Evolutionary conservation across 2,888 invertebrate species (phyloP), one percentile per base, ranked within the genome.

Genomic region (Drosophila anomelani): DNA sequence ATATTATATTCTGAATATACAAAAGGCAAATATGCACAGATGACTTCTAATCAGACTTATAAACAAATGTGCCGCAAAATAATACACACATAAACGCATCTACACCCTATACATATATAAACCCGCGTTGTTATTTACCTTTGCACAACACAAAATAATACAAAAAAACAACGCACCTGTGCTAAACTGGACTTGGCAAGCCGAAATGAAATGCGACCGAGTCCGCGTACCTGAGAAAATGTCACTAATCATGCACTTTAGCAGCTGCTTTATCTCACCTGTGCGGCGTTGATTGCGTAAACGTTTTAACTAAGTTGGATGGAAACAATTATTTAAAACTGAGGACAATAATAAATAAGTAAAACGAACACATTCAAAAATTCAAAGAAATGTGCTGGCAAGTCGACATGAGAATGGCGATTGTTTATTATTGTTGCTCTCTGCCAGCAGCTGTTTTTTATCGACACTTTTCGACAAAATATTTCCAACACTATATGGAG

Each of bases 41-140:
- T 88, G 81, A 88, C 81, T 67, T 63, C 53, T 77, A 81, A 80
- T 70, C 70, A 78, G 70, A 63, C 44, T 67, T 79, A 75, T 81
- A 68, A 75, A 69, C 82, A 68, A 66, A 53, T 10, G 20, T 51
- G 54, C 54, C 55, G 47, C 63, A 29, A 58, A 61, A 32, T 44
- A 55, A 15, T 10, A 10, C 23, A 53, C 36, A 15, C 23, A 46
- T 13, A 43, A 43, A 20, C 20, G 20, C 51, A 34, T 15, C 13
- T 34, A 20, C 34, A 51, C 34, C 29, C 6, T 1, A 23, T 15
- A 34, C 3, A 4, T 53, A 38, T 29, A 41, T 38, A n/a, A 38
- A 20, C 44, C 51, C 23, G n/a, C 53, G 55, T 58, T 53, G 63
- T 61, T 66, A 61, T 56, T 46, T 61, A 61, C 70, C 55, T 55